A percentile compares a stretch with the other conserved stretches of the same genome.
These are phyloP conservation scores for Drosophila hydei DNA, from an alignment of 1,140 invertebrate genomes.

Conservation along the genomic window DNA sequence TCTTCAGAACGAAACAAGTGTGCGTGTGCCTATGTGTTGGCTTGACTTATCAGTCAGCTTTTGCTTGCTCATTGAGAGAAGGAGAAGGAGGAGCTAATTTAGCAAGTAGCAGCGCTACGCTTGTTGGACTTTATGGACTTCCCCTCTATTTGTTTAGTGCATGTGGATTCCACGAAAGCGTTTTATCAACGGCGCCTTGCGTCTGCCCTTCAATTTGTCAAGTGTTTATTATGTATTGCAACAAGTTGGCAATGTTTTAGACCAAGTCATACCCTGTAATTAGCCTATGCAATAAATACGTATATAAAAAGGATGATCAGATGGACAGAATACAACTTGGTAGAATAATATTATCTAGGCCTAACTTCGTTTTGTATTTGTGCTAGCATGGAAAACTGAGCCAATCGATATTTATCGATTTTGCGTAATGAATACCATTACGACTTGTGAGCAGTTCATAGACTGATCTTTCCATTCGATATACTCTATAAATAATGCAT, in stretches of 20 bases:
- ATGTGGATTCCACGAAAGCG: constrained; percentile 33
- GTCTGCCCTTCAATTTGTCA: constrained; percentile 57
- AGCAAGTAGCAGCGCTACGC: too few species aligned
- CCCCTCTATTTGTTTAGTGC: constrained; percentile 18
- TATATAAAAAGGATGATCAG: too few species aligned
- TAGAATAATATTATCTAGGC: too few species aligned
- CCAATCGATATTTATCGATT: too few species aligned
- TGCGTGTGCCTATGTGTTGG: neutral
- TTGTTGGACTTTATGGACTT: constrained; percentile 1
- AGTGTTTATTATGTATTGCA: constrained; percentile 36
- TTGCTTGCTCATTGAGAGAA: constrained; percentile 4
- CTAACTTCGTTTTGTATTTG: too few species aligned
- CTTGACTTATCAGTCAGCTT: constrained; percentile 49
- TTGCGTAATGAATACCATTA: too few species aligned
- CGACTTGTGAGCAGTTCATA: too few species aligned
- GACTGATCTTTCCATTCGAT: too few species aligned
- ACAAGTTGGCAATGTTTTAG: neutral
- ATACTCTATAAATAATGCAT: too few species aligned
- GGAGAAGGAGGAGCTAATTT: constrained; percentile 12
- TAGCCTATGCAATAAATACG: too few species aligned
- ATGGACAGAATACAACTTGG: too few species aligned
- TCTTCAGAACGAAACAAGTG: neutral
- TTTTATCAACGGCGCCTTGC: constrained; percentile 39
- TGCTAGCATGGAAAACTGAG: too few species aligned
- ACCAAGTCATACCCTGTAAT: neutral